phyloP scores from a whole-genome alignment of 92 coral and sea anemone species.

The Phenganax marumi region DNA sequence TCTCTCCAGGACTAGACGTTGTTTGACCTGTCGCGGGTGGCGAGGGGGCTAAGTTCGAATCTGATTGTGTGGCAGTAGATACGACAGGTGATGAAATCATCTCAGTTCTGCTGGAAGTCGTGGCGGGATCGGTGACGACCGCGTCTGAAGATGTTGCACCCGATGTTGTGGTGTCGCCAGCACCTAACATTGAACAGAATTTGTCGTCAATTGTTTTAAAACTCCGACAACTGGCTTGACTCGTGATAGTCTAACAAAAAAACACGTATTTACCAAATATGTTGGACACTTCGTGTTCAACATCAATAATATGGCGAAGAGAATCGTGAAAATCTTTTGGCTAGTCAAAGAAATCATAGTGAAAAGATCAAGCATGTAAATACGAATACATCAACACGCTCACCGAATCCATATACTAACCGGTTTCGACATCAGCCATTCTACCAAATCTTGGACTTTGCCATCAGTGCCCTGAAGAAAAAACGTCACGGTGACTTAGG shows the following conservation, averaged over 20 bases:
- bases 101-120: conserved; percentile 10
- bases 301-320: conserved; percentile 79
- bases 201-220: not conserved
- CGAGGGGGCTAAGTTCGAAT: conserved; percentile 38
- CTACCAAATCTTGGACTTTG: conserved; percentile 76
- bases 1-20: conserved; percentile 10
- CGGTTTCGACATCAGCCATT: conserved; percentile 92
- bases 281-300: conserved; percentile 75
- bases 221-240: not conserved
- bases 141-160: not conserved
- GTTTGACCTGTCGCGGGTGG: conserved; percentile 22
- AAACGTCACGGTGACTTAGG: not conserved
- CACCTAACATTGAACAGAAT: not conserved
- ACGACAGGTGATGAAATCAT: conserved; percentile 41
- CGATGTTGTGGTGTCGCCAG: not conserved
- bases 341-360: conserved; percentile 48
- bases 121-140: not conserved
- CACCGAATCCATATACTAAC: conserved; percentile 45
- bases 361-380: not conserved
- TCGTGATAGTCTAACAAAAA: not conserved
- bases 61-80: conserved; percentile 40
- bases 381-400: not conserved
- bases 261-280: conserved; percentile 64
- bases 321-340: conserved; percentile 79
- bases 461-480: conserved; percentile 70